Evolutionary conservation across 2,888 invertebrate species (phyloP).

Genomic region (Leucophenga montana): DNA sequence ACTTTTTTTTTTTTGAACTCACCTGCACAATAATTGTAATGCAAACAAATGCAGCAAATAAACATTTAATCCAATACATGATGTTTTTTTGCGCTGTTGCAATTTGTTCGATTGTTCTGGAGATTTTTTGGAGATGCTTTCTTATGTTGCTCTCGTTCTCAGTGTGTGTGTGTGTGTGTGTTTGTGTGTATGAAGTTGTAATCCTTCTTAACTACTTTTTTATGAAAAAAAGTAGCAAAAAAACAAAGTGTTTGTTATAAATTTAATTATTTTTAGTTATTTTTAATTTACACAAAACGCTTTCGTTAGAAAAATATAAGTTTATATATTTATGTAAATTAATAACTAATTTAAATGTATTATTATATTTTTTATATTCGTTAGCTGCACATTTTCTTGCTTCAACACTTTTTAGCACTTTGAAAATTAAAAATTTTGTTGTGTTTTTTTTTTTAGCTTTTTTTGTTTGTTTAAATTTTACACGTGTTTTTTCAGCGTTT

Average conservation of each 20-base stretch:
- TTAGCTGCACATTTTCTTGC: slow-evolving; percentile 19
- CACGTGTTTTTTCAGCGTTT: slow-evolving; percentile 32
- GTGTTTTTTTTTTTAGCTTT: slow-evolving; percentile 49
- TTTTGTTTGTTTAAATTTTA: slow-evolving; percentile 43
- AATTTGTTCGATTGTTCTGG: slow-evolving; percentile 28
- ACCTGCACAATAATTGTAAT: slow-evolving; percentile 71
- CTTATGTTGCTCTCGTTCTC: slow-evolving; percentile 44
- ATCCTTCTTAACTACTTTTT: slow-evolving; percentile 28
- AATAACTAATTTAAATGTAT: slow-evolving; percentile 8
- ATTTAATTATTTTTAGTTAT: slow-evolving; percentile 34
- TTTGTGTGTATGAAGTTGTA: slow-evolving; percentile 38
- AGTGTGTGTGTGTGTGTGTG: slow-evolving; percentile 29
- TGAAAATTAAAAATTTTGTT: slow-evolving; percentile 36
- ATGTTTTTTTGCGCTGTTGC: slow-evolving; percentile 53
- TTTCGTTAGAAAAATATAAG: slow-evolving; percentile 30
- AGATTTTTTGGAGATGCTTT: slow-evolving; percentile 34
- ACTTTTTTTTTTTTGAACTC: too few species aligned
- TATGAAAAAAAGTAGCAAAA: slow-evolving; percentile 30
- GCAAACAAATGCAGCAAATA: slow-evolving; percentile 71
- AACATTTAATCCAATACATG: slow-evolving; percentile 73
- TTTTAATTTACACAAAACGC: slow-evolving; percentile 40
- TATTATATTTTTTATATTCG: slow-evolving; percentile 50
- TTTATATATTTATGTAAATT: too few species aligned
- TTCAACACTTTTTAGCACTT: too few species aligned
- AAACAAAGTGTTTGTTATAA: slow-evolving; percentile 45